These are phyloP conservation scores for Ellobius talpinus DNA, from an alignment of 2,113 vertebrate genomes.

Conservation along the genomic window DNA sequence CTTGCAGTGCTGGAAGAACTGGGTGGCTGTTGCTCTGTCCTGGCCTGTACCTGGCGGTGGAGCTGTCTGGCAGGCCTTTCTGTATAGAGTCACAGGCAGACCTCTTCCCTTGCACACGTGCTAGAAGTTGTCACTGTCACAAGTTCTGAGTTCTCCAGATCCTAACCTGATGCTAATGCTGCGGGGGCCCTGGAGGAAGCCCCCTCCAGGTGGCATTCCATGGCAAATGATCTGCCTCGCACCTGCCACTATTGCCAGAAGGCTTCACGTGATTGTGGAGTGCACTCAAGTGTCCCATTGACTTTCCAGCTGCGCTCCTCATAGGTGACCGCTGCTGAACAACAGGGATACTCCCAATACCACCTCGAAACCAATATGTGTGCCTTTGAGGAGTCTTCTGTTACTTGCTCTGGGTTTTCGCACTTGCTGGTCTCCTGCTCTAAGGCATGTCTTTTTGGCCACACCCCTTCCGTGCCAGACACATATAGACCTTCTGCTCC, in stretches of 20 bases:
- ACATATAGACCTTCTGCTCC: not conserved
- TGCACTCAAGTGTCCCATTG: not conserved
- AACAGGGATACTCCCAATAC: not conserved
- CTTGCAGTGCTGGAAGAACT: not conserved
- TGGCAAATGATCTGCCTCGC: not conserved
- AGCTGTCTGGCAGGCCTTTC: not conserved
- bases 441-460: not conserved
- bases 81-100: not conserved
- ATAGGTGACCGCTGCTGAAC: not conserved
- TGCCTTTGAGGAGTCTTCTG: not conserved
- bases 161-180: too few species aligned
- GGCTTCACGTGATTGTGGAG: not conserved
- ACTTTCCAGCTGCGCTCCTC: not conserved
- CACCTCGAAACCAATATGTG: not conserved
- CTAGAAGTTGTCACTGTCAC: not conserved
- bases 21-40: not conserved
- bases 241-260: not conserved
- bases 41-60: not conserved
- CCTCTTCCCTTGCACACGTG: not conserved
- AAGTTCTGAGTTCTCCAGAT: not conserved
- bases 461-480: not conserved
- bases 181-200: too few species aligned
- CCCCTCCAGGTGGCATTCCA: too few species aligned
- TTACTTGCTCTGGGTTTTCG: not conserved
- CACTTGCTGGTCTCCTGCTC: not conserved